Conservation (phyloP, 2,113 vertebrate genomes). For the Mastomys coucha region DNA sequence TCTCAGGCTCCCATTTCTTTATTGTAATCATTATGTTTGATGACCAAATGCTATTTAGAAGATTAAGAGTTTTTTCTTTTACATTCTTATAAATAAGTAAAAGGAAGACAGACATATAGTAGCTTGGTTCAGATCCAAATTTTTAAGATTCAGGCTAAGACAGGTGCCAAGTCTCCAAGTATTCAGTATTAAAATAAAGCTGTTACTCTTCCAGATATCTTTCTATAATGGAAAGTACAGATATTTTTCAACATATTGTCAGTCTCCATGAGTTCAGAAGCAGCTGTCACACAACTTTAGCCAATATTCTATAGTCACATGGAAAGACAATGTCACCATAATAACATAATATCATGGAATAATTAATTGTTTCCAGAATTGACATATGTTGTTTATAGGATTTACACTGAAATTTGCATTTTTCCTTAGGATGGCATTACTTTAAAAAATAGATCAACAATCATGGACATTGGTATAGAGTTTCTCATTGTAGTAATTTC, state of each 20-base stretch:
- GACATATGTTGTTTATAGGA: constrained; percentile 51
- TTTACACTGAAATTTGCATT: constrained; percentile 46
- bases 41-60: not conserved
- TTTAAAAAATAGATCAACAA: constrained; percentile 3
- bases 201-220: constrained; percentile 59
- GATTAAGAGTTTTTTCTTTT: not conserved
- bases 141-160: constrained; percentile 36
- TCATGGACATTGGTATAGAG: not conserved
- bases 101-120: not conserved
- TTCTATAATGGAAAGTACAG: not conserved
- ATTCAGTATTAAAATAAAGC: constrained; percentile 64
- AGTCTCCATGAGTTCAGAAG: constrained; percentile 53
- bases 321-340: constrained; percentile 58
- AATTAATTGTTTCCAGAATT: constrained; percentile 57
- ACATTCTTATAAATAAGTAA: constrained; percentile 20
- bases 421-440: not conserved
- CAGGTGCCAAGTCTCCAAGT: not conserved
- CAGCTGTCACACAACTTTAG: constrained; percentile 75
- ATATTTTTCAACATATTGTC: constrained; percentile 37
- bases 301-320: constrained; percentile 59
- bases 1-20: constrained; percentile 12
- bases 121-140: not conserved
- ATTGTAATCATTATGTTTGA: not conserved
- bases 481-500: no score
- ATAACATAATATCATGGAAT: constrained; percentile 42